phyloP scores from a whole-genome alignment of 2,113 vertebrate genomes.

The Plecotus auritus region DNA sequence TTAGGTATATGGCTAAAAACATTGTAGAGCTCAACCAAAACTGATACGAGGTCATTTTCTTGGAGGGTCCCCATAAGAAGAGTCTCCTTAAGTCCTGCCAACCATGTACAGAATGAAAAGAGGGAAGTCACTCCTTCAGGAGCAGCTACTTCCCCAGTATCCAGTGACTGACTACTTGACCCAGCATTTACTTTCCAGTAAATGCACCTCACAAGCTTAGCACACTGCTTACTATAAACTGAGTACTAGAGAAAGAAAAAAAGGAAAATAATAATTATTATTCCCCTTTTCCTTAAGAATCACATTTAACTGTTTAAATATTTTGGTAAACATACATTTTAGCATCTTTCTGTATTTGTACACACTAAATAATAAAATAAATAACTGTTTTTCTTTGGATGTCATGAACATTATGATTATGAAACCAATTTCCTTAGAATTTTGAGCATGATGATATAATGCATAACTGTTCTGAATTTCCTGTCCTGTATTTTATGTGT shows the following conservation, averaged over 20 bases:
- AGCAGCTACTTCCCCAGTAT: background rate
- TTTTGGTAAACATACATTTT: background rate
- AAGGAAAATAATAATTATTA: background rate
- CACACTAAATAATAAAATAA: slow-evolving; percentile 20
- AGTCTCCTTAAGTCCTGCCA: background rate
- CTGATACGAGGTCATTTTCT: background rate
- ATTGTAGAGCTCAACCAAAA: background rate
- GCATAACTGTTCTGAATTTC: background rate
- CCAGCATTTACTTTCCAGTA: background rate
- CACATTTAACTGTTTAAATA: background rate
- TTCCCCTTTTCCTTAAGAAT: background rate
- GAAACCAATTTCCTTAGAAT: background rate
- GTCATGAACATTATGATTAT: background rate
- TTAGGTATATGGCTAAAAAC: no score
- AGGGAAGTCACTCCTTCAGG: background rate
- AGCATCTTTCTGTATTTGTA: background rate
- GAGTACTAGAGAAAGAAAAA: background rate
- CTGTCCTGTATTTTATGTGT: background rate
- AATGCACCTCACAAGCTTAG: background rate
- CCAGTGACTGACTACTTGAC: background rate
- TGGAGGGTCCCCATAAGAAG: background rate
- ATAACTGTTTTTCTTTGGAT: background rate
- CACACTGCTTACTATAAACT: background rate
- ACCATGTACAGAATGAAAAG: background rate
- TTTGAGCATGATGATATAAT: background rate